Percentiles rank a stretch among this genome's conserved stretches.
These are phyloP conservation scores for Brachionus manjavacas DNA, from an alignment of 1,140 invertebrate genomes.

Conservation along the genomic window DNA sequence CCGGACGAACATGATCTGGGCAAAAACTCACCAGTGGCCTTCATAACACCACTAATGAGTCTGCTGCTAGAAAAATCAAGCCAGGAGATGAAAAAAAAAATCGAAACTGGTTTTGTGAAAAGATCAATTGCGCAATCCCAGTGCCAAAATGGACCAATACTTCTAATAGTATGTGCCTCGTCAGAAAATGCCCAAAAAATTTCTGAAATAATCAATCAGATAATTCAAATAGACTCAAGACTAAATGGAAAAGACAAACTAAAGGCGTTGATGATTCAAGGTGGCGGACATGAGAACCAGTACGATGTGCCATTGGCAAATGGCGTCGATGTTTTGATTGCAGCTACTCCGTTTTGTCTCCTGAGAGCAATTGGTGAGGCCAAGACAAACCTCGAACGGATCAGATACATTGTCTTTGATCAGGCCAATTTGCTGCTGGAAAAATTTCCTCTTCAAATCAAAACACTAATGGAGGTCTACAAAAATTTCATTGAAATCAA, in stretches of 20 bases:
- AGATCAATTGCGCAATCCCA: neutral
- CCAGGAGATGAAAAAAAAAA: neutral
- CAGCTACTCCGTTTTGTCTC: conserved; percentile 38
- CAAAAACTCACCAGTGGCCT: neutral
- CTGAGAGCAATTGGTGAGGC: neutral
- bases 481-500: conserved; percentile 7
- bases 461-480: conserved; percentile 9
- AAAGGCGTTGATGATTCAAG: conserved; percentile 16
- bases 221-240: neutral
- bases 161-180: conserved; percentile 4
- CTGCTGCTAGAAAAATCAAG: neutral
- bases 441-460: conserved; percentile 34
- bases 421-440: neutral
- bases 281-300: conserved; percentile 8
- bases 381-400: conserved; percentile 26
- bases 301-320: conserved; percentile 25
- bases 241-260: neutral
- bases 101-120: neutral
- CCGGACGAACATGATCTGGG: neutral
- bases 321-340: conserved; percentile 19
- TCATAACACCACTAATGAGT: neutral
- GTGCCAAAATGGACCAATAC: conserved; percentile 25
- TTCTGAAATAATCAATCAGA: conserved; percentile 16
- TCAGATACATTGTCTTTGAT: conserved; percentile 12
- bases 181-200: conserved; percentile 19